Evolutionary conservation across 2,113 vertebrate species (phyloP), one percentile per base, ranked within the genome.

Genomic region (Cricetomys ansorgei): DNA sequence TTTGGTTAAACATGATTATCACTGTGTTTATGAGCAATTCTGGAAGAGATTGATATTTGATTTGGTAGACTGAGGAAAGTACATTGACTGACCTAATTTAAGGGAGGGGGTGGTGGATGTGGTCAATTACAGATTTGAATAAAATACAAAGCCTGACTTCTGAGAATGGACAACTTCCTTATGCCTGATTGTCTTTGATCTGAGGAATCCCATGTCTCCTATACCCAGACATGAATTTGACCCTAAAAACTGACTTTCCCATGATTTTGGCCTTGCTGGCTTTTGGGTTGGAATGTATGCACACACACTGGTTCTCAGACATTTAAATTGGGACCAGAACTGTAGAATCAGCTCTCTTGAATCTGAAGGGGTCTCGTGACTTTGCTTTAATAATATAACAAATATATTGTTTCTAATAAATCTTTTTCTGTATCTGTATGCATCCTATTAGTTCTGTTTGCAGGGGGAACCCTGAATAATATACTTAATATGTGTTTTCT

Each of bases 181-280:
- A 13, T 12, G 45, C 13, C 5, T 29, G 13, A 29, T 25, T 57
- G 27, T 12, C 11, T 86, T 40, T 50, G 17, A 50, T 34, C 50
- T 40, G 1, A 12, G 11, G 17, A 72, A 40, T 65, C 9, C 4
- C 0, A 57, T 48, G 37, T 77, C 29, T 69, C 11, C 17, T 77
- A 2, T 2, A n/a, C 45, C 37, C 37, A 27, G 27, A 50, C 7
- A 62, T 57, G 1, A 43, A n/a, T 8, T 43, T 48, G 9, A 59
- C 19, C 7, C 8, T 0, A 69, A n/a, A 67, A 2, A 40, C 11
- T 16, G n/a, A 1, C 2, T 31, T 34, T 59, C 76, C 1, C 9
- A 31, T 25, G 15, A 55, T 21, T 37, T 55, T 11, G 0, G 40
- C 15, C 3, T 48, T n/a, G 10, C 6, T 69, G 27, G 17, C 40